Conservation (phyloP, 2,797 vertebrate genomes). For the Anabacerthia variegaticeps region DNA sequence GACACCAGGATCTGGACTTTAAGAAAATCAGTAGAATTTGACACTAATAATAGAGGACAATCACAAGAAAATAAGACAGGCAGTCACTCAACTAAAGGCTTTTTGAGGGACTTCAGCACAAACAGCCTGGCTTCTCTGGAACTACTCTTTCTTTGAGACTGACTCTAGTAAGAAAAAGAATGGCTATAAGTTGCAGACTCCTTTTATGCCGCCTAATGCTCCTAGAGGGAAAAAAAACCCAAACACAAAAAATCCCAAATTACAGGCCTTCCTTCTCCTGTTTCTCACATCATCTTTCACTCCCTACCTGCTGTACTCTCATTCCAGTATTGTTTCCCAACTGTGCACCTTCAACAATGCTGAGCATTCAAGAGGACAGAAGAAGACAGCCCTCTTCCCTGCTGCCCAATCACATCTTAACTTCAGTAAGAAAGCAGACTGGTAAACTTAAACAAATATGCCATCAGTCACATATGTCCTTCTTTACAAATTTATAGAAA, state of each 20-base stretch:
- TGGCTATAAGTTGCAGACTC: neutral
- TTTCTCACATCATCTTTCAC: neutral
- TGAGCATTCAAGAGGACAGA: neutral
- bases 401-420: neutral
- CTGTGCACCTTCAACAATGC: neutral
- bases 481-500: neutral
- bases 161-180: neutral
- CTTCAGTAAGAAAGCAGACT: neutral
- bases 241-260: neutral
- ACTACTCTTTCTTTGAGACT: neutral
- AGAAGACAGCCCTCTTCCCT: neutral
- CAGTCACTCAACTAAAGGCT: neutral
- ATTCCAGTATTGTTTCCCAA: neutral
- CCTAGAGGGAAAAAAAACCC: rapidly evolving
- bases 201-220: neutral
- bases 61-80: neutral
- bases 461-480: neutral
- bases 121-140: neutral
- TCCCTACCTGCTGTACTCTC: neutral
- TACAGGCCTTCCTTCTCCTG: neutral
- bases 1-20: neutral
- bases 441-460: neutral
- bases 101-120: neutral
- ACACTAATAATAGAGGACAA: neutral
- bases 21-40: neutral